Conservation (phyloP, 2,888 invertebrate species). For the Andrena bucephala region DNA sequence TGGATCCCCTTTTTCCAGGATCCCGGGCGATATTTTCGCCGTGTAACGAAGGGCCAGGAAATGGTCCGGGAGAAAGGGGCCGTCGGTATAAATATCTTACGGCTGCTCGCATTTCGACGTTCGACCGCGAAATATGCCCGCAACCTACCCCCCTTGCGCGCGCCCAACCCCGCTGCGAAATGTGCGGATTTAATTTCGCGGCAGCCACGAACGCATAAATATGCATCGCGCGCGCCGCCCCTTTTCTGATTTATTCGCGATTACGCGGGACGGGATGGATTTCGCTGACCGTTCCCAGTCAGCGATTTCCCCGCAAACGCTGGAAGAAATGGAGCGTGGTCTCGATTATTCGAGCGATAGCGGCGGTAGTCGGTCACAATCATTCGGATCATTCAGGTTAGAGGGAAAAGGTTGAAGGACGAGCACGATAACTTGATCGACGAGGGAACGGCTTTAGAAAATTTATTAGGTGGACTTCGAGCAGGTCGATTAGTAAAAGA, state of each 20-base stretch:
- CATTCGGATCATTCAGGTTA: background rate
- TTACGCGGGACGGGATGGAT: constrained; percentile 67
- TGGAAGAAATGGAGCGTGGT: background rate
- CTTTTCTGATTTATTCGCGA: constrained; percentile 76
- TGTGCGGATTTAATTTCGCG: constrained; percentile 79
- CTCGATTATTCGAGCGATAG: background rate
- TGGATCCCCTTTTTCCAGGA: background rate
- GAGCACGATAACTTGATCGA: background rate
- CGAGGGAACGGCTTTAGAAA: background rate
- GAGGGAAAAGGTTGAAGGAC: background rate
- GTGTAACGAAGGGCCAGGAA: background rate
- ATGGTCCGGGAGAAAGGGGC: background rate
- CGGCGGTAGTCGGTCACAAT: background rate
- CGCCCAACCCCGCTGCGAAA: constrained; percentile 55
- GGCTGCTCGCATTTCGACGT: constrained; percentile 38
- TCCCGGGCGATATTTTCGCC: background rate
- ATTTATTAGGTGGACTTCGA: background rate
- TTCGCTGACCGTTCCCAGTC: constrained; percentile 57
- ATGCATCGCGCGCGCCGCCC: constrained; percentile 71
- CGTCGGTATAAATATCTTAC: constrained; percentile 19
- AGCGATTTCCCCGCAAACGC: constrained; percentile 48
- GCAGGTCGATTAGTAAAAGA: background rate
- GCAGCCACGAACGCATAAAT: constrained; percentile 73
- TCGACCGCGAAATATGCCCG: constrained; percentile 63
- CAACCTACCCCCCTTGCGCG: constrained; percentile 1